phyloP scores from a whole-genome alignment of 1,140 invertebrate genomes.

The Cyclargus thomasi region DNA sequence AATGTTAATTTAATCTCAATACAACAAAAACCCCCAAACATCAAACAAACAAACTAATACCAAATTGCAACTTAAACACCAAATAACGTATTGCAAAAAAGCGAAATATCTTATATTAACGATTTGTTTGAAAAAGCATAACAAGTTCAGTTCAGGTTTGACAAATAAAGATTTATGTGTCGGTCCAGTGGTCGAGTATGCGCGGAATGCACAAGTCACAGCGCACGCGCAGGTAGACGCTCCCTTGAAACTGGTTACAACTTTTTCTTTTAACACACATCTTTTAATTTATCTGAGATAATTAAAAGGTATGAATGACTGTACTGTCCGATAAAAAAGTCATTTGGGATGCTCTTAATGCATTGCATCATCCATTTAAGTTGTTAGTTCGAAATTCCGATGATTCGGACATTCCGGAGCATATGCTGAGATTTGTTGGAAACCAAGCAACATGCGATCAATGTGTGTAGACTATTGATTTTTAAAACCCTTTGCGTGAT shows the following conservation, averaged over 20 bases:
- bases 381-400: neutral
- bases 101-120: too few species aligned
- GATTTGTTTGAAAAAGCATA: neutral
- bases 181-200: slow-evolving; percentile 22
- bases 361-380: neutral
- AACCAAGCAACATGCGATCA: neutral
- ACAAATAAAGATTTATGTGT: slow-evolving; percentile 16
- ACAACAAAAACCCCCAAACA: too few species aligned
- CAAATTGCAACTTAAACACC: too few species aligned
- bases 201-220: slow-evolving; percentile 35
- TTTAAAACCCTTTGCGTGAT: slow-evolving; percentile 19
- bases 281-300: slow-evolving; percentile 34
- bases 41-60: too few species aligned
- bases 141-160: neutral
- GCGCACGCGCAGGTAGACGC: slow-evolving; percentile 37
- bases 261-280: slow-evolving; percentile 29
- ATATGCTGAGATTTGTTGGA: neutral
- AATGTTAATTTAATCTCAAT: too few species aligned
- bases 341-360: neutral
- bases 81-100: too few species aligned
- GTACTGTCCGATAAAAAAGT: neutral
- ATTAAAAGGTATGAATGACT: slow-evolving; percentile 29
- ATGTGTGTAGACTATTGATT: slow-evolving; percentile 21
- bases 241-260: slow-evolving; percentile 34
- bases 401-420: too few species aligned